Base-by-base conservation (phyloP, 2,888 invertebrate species). In the Cantharis nigra region DNA sequence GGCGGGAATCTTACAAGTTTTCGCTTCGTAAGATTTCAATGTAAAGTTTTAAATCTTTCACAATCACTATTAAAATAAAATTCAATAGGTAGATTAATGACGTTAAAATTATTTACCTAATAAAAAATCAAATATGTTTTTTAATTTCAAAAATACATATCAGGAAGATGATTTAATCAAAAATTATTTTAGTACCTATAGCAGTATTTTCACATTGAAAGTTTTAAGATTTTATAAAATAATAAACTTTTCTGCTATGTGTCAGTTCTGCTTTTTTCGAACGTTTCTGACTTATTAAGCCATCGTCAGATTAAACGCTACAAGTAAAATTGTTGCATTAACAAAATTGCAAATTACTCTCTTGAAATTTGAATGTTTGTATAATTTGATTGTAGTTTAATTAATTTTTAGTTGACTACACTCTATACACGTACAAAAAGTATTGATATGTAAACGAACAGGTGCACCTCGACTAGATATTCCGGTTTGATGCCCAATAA, bases 71-170 rank as follows among this genome's bases (percentile, higher is more conserved):
- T 71, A 73, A 62, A 76, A 69, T 30, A 67, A 63, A 76, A 75
- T 63, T 78, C 75, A 76, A 75, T 78, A 76, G 70, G 16, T 71
- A 72, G 72, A 75, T 78, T 78, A 78, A 78, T 78, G 78, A 72
- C 71, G 63, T 65, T 33, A 13, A 20, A 70, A 78, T 67, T 74
- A 72, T 74, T 74, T 78, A 74, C 70, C 72, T 78, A 78, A 72
- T 74, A 74, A 75, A 67, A 67, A 64, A 64, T 11, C n/a, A 5
- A 23, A 23, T 67, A n/a, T 26, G 4, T 67, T 23, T 26, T 30
- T 67, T 23, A 49, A 49, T n/a, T 49, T n/a, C 7, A 5, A 49
- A n/a, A 13, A 13, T 33, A 33, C n/a, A n/a, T 13, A 3, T 13
- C 13, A 11, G 0, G 0, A n/a, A 49, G 7, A n/a, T 2, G n/a